These are phyloP conservation scores for Echinarachnius parma DNA, from an alignment of 53 echinoderm and acorn worm species.

Conservation along the genomic window DNA sequence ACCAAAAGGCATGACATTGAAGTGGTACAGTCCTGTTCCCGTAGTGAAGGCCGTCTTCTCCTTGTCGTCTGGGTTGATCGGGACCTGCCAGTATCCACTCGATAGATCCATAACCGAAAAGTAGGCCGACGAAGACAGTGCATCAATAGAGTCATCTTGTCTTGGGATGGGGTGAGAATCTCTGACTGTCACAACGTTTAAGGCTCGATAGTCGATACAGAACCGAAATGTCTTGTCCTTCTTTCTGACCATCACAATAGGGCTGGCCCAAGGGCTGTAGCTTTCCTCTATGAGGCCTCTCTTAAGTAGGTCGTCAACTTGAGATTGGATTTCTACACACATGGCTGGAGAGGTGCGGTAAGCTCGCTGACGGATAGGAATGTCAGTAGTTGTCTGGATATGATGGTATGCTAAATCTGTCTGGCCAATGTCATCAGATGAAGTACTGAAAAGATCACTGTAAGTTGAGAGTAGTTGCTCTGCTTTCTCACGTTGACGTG, in stretches of 20 bases:
- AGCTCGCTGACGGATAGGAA: slow-evolving; percentile 9
- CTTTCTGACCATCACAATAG: slow-evolving; percentile 38
- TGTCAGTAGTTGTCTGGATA: slow-evolving; percentile 6
- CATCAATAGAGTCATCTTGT: slow-evolving; percentile 71
- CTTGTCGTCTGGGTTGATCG: no score
- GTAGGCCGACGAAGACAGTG: slow-evolving; percentile 53
- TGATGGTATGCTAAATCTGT: slow-evolving; percentile 3
- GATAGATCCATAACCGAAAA: slow-evolving; percentile 65
- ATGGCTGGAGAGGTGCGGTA: slow-evolving; percentile 22
- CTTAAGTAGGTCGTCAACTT: slow-evolving; percentile 26
- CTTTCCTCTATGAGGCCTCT: slow-evolving; percentile 36
- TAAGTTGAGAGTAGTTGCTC: slow-evolving; percentile 1
- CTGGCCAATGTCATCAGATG: slow-evolving; percentile 22
- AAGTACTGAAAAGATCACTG: slow-evolving; percentile 1
- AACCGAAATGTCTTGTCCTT: slow-evolving; percentile 38
- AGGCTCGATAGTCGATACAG: slow-evolving; percentile 30
- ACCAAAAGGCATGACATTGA: no score
- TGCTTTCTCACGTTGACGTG: slow-evolving; percentile 1
- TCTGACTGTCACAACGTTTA: slow-evolving; percentile 8
- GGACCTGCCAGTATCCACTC: slow-evolving; percentile 88
- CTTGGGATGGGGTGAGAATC: slow-evolving; percentile 64
- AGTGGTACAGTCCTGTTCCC: no score
- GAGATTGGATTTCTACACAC: slow-evolving; percentile 15
- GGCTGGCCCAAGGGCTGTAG: slow-evolving; percentile 38
- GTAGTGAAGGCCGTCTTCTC: no score